Evolutionary conservation across 2,888 invertebrate species (phyloP).

Genomic region (Eurytoma adleriae): DNA sequence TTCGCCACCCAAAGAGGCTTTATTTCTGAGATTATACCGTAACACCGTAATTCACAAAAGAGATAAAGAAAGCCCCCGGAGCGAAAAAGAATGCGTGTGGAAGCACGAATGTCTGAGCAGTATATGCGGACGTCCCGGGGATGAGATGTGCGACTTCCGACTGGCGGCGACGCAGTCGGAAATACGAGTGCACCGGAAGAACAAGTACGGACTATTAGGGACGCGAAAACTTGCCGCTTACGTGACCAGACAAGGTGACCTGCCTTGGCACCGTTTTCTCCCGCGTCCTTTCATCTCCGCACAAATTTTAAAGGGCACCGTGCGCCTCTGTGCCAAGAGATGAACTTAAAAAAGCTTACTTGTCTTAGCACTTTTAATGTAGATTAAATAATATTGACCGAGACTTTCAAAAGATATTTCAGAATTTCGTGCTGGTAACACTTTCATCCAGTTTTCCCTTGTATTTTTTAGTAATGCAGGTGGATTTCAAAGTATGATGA

Average conservation of each 20-base stretch:
- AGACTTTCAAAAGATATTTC: too few relatives aligned
- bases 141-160: not conserved
- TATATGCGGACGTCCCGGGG: not conserved
- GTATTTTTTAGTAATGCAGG: too few relatives aligned
- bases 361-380: too few relatives aligned
- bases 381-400: too few relatives aligned
- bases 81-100: conserved; percentile 9
- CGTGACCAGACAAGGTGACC: not conserved
- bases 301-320: too few relatives aligned
- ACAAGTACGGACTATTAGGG: not conserved
- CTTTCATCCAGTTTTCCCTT: too few relatives aligned
- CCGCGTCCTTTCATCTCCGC: too few relatives aligned
- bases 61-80: not conserved
- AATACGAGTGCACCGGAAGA: not conserved
- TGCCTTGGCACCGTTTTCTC: too few relatives aligned
- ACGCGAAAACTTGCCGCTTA: not conserved
- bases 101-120: not conserved
- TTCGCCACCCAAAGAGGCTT: not conserved
- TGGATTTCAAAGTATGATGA: too few relatives aligned
- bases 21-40: conserved; percentile 12
- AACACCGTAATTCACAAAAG: conserved; percentile 26
- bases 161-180: not conserved
- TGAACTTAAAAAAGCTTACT: too few relatives aligned
- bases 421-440: too few relatives aligned
- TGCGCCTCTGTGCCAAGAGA: too few relatives aligned